A percentile compares a stretch with the other conserved stretches of the same genome.
Evolutionary conservation across 1,140 invertebrate genomes (phyloP).

Genomic region (Drosophila parvula): DNA sequence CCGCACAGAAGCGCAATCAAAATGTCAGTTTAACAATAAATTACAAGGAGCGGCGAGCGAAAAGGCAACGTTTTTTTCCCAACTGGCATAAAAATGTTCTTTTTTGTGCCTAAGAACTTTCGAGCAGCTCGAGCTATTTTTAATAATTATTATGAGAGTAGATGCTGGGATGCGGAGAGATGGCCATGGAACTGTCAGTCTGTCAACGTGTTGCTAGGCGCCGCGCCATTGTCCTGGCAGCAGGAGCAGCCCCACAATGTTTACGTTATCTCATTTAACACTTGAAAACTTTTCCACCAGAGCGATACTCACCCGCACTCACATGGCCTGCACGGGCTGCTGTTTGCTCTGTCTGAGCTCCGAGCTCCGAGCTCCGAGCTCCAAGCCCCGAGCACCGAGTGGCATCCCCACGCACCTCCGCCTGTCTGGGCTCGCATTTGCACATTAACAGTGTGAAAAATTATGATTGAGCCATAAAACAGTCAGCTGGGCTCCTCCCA

Average conservation of each 20-base stretch:
- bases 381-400: conserved; percentile 21
- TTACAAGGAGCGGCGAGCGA: not conserved
- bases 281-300: conserved; percentile 73
- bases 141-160: conserved; percentile 71
- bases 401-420: conserved; percentile 9
- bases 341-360: conserved; percentile 28
- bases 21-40: too few relatives aligned
- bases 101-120: conserved; percentile 49
- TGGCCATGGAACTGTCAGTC: conserved; percentile 42
- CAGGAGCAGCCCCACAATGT: conserved; percentile 49
- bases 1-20: too few relatives aligned
- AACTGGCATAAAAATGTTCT: conserved; percentile 28
- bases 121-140: conserved; percentile 56
- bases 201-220: conserved; percentile 50
- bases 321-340: not conserved
- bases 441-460: conserved; percentile 82
- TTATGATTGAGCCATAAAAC: conserved; percentile 82
- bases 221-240: conserved; percentile 39
- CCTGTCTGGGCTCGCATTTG: conserved; percentile 63
- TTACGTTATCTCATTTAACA: conserved; percentile 82
- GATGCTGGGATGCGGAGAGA: not conserved
- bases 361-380: not conserved
- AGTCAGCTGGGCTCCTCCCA: conserved; percentile 65
- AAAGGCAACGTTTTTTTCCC: not conserved
- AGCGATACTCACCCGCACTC: conserved; percentile 22